A percentile compares a stretch with the other conserved stretches of the same genome.
These are phyloP conservation scores for Vanessa tameamea DNA, from an alignment of 1,140 invertebrate species.

Conservation along the genomic window DNA sequence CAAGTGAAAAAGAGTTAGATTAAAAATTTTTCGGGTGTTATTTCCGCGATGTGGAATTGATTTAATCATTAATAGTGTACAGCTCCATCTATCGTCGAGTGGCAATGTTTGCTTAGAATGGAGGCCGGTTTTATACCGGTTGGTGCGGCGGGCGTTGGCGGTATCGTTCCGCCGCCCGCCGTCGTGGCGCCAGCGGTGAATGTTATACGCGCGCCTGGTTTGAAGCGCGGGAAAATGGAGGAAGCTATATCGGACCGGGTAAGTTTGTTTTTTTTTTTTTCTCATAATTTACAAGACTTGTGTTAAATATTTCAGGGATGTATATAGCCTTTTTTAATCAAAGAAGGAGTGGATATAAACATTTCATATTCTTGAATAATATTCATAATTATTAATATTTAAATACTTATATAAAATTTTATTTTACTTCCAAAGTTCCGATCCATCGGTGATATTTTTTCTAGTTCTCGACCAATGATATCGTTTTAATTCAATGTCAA, in stretches of 20 bases:
- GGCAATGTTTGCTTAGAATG: slow-evolving; percentile 65
- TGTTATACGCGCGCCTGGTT: slow-evolving; percentile 85
- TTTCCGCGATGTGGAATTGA: slow-evolving; percentile 41
- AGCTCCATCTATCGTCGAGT: slow-evolving; percentile 49
- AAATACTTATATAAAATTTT: too few species aligned
- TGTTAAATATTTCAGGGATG: too few species aligned
- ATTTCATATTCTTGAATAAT: too few species aligned
- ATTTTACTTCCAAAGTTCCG: too few species aligned
- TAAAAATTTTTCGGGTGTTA: slow-evolving; percentile 17
- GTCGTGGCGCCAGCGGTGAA: slow-evolving; percentile 71
- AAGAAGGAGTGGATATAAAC: too few species aligned
- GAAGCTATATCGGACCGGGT: slow-evolving; percentile 87
- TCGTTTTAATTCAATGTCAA: too few species aligned
- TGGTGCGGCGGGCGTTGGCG: slow-evolving; percentile 46
- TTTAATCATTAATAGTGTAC: slow-evolving; percentile 28
- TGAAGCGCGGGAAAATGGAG: slow-evolving; percentile 87
- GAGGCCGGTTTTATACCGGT: slow-evolving; percentile 78
- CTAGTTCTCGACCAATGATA: too few species aligned
- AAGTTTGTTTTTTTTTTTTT: slow-evolving; percentile 66
- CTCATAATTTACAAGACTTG: too few species aligned
- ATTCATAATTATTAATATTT: too few species aligned
- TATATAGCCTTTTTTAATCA: too few species aligned
- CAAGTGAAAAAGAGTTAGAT: slow-evolving; percentile 37
- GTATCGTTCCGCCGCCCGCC: slow-evolving; percentile 48
- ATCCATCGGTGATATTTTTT: too few species aligned